These are phyloP conservation scores for Achatina immaculata DNA, from an alignment of 1,140 invertebrate species.

Conservation along the genomic window DNA sequence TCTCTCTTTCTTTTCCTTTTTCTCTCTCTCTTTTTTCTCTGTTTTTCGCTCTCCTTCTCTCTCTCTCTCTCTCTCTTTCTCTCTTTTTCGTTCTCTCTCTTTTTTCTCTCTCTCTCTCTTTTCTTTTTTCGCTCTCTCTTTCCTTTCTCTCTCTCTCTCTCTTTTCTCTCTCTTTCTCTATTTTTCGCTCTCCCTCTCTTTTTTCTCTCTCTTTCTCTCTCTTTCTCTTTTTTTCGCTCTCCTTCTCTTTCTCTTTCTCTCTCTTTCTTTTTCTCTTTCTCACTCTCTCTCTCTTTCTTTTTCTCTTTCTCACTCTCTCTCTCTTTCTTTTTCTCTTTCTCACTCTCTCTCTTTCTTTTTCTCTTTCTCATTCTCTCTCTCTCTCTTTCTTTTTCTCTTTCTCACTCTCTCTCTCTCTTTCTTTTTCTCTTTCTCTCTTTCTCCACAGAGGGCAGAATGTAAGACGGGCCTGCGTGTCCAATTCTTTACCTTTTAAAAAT, in stretches of 20 bases:
- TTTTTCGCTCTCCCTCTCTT: constrained; percentile 23
- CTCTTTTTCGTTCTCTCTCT: no score
- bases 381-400: constrained; percentile 22
- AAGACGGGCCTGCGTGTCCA: no score
- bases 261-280: constrained; percentile 16
- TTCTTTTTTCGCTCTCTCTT: not conserved
- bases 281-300: constrained; percentile 12
- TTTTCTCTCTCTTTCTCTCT: not conserved
- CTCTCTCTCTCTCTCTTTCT: no score
- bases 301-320: constrained; percentile 21
- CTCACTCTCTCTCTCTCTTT: no score
- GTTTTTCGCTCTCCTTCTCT: no score
- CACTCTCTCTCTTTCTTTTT: not conserved
- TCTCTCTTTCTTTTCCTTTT: no score
- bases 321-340: constrained; percentile 1
- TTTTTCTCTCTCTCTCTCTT: not conserved
- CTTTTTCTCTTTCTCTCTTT: not conserved
- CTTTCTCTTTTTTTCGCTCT: not conserved
- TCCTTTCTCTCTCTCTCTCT: not conserved
- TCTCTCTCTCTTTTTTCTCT: no score
- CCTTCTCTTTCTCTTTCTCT: constrained; percentile 21
- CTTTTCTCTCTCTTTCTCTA: not conserved
- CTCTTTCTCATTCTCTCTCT: not conserved
- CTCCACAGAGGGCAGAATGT: no score
- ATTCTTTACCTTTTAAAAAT: no score